A percentile compares a stretch with the other conserved stretches of the same genome.
Conservation (phyloP, 2,888 invertebrate genomes). For the Odontomyia ornata region DNA sequence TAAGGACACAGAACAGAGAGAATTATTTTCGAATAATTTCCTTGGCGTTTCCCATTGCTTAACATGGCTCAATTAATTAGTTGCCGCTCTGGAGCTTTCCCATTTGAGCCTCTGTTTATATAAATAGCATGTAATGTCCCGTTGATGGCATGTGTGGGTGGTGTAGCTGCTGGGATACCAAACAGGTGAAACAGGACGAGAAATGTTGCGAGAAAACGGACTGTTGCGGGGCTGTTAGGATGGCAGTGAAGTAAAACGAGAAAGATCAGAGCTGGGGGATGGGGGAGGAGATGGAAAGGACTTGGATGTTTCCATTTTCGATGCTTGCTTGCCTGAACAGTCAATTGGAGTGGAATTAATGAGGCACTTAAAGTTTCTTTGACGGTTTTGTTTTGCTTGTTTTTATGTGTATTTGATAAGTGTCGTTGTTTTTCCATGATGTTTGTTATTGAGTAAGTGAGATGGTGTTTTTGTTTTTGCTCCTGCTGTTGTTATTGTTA, state of each 20-base stretch:
- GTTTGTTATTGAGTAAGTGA: conserved; percentile 9
- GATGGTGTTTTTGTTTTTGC: neutral
- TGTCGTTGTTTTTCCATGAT: neutral
- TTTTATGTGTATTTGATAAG: conserved; percentile 17
- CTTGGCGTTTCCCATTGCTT: conserved; percentile 11
- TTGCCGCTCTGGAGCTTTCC: conserved; percentile 3
- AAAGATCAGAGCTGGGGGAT: neutral
- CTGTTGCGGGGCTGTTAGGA: neutral
- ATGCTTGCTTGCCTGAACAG: neutral
- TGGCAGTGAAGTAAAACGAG: neutral
- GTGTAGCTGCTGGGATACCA: too few relatives aligned
- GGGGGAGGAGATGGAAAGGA: neutral
- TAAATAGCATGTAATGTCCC: neutral
- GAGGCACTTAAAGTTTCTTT: conserved; percentile 27
- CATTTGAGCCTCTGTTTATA: neutral
- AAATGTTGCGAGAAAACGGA: neutral
- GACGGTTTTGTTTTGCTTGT: conserved; percentile 16
- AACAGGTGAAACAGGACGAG: neutral
- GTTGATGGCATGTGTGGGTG: neutral
- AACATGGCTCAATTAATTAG: conserved; percentile 21
- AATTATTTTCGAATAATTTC: conserved; percentile 7
- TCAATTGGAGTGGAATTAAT: conserved; percentile 31
- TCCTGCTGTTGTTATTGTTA: neutral
- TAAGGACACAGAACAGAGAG: neutral
- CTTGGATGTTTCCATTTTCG: conserved; percentile 28